Conservation (phyloP, 1,140 invertebrate genomes). For the Procambarus virginalis region DNA sequence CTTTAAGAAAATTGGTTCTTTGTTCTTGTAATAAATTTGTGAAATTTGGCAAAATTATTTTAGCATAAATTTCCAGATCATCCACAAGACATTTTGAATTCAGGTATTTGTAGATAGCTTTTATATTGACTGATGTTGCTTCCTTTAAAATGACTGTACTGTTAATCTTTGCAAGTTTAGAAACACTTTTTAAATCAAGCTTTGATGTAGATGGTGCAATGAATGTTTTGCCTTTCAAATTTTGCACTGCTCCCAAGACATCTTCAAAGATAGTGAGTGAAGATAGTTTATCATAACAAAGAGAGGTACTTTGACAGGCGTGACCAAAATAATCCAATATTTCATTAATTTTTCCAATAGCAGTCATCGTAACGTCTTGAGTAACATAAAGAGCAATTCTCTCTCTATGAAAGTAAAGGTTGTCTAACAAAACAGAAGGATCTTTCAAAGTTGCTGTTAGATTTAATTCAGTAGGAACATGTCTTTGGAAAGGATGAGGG, state of each 20-base stretch:
- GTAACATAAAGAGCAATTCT: not conserved
- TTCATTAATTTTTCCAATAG: not conserved
- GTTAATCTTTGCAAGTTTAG: not conserved
- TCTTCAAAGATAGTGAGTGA: constrained; percentile 18
- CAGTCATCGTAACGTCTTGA: not conserved
- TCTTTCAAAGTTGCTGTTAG: constrained; percentile 24
- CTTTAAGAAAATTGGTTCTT: not conserved
- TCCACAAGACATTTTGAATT: constrained; percentile 4
- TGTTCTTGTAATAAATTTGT: not conserved
- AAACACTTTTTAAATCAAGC: not conserved
- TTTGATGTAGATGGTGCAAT: constrained; percentile 4
- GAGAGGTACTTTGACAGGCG: not conserved
- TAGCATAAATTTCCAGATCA: constrained; percentile 23
- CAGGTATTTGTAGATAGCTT: constrained; percentile 9
- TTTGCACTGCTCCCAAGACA: not conserved
- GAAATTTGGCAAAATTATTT: constrained; percentile 18
- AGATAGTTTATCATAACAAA: constrained; percentile 7
- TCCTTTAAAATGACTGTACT: not conserved
- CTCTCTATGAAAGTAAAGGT: constrained; percentile 11
- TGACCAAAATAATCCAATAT: constrained; percentile 35
- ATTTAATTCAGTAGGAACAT: not conserved
- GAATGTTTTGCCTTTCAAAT: constrained; percentile 2
- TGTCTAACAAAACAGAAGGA: constrained; percentile 23
- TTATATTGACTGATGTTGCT: not conserved
- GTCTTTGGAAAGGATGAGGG: not conserved